Evolutionary conservation across 53 echinoderm and acorn worm species (phyloP).

Genomic region (Patiria pectinifera): DNA sequence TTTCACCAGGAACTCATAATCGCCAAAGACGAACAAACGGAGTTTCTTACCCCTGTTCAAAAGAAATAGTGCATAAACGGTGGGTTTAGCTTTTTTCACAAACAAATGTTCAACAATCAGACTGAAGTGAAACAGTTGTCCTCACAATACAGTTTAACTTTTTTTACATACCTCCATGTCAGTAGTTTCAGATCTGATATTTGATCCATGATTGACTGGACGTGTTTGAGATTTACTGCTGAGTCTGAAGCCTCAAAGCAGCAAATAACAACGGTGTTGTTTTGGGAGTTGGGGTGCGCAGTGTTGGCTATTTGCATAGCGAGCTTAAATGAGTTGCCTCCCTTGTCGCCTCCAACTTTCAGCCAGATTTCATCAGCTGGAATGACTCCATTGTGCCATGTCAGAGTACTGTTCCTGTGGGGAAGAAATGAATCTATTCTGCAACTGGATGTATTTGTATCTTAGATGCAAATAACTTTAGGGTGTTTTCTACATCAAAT

Average conservation of each 20-base stretch:
- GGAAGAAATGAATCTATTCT: not conserved
- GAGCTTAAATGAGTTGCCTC: constrained; percentile 5
- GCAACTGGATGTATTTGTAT: too few relatives aligned
- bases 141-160: too few relatives aligned
- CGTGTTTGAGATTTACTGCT: not conserved
- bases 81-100: not conserved
- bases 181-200: not conserved
- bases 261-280: constrained; percentile 45
- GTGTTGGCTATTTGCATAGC: constrained; percentile 20
- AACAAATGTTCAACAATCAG: constrained; percentile 24
- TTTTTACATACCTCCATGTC: constrained; percentile 20
- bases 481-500: not conserved
- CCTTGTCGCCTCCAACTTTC: constrained; percentile 41
- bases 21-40: constrained; percentile 33
- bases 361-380: constrained; percentile 22
- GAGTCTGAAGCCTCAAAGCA: constrained; percentile 25
- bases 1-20: constrained; percentile 46
- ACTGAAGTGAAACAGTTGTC: too few relatives aligned
- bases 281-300: constrained; percentile 30
- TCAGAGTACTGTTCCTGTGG: not conserved
- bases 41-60: constrained; percentile 20
- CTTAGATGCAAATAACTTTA: not conserved
- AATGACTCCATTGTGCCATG: constrained; percentile 19
- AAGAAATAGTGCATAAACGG: not conserved
- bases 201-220: constrained; percentile 8